Conservation (phyloP, 2,888 invertebrate genomes). For the Orchesellides sinensis region DNA sequence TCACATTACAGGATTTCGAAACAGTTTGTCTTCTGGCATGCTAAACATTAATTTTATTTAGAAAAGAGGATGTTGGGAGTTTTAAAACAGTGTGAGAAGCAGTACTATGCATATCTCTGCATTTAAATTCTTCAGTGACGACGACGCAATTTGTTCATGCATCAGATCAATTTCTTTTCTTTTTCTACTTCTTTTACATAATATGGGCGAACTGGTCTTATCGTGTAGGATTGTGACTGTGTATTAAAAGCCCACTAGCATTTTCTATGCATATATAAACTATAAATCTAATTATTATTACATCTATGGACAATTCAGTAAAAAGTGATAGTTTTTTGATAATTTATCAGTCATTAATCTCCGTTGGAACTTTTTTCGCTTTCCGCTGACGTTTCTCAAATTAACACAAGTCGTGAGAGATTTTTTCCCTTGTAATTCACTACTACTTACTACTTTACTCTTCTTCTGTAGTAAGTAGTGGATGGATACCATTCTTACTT, state of each 20-base stretch:
- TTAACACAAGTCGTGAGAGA: constrained; percentile 73
- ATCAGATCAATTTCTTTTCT: not conserved
- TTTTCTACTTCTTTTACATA: not conserved
- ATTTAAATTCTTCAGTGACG: too few relatives aligned
- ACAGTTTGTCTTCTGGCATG: not conserved
- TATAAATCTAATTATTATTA: constrained; percentile 75
- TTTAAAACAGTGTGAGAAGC: too few relatives aligned
- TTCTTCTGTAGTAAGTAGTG: not conserved
- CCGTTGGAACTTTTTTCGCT: constrained; percentile 70
- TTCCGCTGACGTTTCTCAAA: constrained; percentile 75
- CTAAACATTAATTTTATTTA: too few relatives aligned
- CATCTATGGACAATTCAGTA: constrained; percentile 71
- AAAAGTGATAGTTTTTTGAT: constrained; percentile 74
- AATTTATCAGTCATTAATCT: constrained; percentile 75
- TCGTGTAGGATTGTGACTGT: not conserved
- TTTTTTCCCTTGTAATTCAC: constrained; percentile 68
- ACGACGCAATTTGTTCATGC: too few relatives aligned
- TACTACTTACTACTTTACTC: not conserved
- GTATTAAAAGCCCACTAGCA: constrained; percentile 73
- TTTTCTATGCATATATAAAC: constrained; percentile 75
- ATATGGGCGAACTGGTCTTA: constrained; percentile 65
- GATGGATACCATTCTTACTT: too few relatives aligned
- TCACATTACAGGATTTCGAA: not conserved
- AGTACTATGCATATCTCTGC: too few relatives aligned
- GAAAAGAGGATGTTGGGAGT: too few relatives aligned